Conservation (phyloP, 2,113 vertebrate species). For the Cephalopholis sonnerati region DNA sequence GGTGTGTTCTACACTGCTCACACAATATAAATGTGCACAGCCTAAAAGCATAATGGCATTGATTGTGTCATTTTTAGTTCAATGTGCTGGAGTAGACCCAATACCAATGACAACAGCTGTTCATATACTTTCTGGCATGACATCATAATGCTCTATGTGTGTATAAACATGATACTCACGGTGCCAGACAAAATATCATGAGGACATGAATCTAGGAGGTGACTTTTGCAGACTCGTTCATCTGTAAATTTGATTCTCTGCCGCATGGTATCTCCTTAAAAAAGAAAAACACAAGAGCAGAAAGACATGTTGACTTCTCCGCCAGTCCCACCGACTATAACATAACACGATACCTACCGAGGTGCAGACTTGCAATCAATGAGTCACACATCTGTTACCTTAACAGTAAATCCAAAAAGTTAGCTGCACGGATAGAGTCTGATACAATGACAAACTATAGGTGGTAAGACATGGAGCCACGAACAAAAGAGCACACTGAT, state of each 20-base stretch:
- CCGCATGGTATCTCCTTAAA: slow-evolving; percentile 94
- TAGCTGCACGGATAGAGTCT: neutral
- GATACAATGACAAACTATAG: neutral
- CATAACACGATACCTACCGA: neutral
- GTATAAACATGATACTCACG: slow-evolving; percentile 83
- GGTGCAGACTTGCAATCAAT: neutral
- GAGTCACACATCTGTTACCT: slow-evolving; percentile 12
- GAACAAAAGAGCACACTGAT: neutral
- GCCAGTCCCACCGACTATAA: neutral
- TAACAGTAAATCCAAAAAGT: slow-evolving; percentile 20
- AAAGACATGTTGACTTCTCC: neutral
- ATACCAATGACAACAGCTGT: neutral
- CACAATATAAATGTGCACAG: neutral
- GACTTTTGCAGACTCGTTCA: slow-evolving; percentile 98
- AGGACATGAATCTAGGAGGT: slow-evolving; percentile 98
- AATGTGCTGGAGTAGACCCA: neutral
- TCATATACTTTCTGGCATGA: neutral
- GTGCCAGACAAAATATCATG: slow-evolving; percentile 99
- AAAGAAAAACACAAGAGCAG: slow-evolving; percentile 37
- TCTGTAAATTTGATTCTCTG: slow-evolving; percentile 99
- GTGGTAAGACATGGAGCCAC: neutral
- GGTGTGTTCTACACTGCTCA: neutral
- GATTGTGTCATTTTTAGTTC: neutral
- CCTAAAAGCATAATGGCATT: no score
- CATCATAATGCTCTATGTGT: neutral